These are phyloP conservation scores for Pachyseris speciosa DNA, from an alignment of 64 coral and sea anemone genomes.

Conservation along the genomic window DNA sequence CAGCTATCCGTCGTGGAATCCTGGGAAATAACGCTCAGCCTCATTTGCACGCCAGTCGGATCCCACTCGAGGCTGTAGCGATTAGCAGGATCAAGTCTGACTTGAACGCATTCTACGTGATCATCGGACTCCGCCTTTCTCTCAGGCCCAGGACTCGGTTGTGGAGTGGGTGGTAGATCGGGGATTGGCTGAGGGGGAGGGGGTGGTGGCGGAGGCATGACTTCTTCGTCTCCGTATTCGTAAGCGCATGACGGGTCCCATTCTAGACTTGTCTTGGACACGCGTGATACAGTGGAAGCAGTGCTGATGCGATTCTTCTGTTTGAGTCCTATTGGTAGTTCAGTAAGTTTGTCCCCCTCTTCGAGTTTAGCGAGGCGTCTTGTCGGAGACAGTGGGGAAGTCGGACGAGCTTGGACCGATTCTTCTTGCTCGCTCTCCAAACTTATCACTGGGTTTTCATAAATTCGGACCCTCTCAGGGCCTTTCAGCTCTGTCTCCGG, in stretches of 20 bases:
- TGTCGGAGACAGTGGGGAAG: constrained; percentile 53
- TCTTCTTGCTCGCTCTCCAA: constrained; percentile 1
- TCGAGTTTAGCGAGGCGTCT: constrained; percentile 79
- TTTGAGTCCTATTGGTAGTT: constrained; percentile 79
- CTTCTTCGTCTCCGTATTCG: constrained; percentile 72
- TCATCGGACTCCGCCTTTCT: constrained; percentile 46
- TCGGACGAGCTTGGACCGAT: neutral
- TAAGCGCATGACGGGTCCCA: constrained; percentile 82
- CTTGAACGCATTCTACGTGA: constrained; percentile 75
- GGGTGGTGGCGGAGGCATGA: constrained; percentile 73
- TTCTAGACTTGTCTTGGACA: constrained; percentile 81
- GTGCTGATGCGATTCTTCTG: constrained; percentile 76
- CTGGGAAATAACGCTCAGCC: constrained; percentile 87
- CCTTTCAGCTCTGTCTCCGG: constrained; percentile 1
- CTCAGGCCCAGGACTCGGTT: constrained; percentile 63
- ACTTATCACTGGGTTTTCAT: constrained; percentile 78
- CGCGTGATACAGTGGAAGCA: constrained; percentile 73
- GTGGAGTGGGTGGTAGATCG: constrained; percentile 67
- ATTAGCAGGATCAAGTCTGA: constrained; percentile 68
- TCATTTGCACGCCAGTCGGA: constrained; percentile 95
- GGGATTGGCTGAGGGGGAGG: constrained; percentile 52
- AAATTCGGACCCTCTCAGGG: constrained; percentile 71
- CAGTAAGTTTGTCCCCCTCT: constrained; percentile 80
- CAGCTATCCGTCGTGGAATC: constrained; percentile 61
- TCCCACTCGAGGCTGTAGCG: constrained; percentile 98